Percentiles rank a stretch among this genome's conserved stretches.
Conservation (phyloP, 1,140 invertebrate genomes). For the Penaeus chinensis region DNA sequence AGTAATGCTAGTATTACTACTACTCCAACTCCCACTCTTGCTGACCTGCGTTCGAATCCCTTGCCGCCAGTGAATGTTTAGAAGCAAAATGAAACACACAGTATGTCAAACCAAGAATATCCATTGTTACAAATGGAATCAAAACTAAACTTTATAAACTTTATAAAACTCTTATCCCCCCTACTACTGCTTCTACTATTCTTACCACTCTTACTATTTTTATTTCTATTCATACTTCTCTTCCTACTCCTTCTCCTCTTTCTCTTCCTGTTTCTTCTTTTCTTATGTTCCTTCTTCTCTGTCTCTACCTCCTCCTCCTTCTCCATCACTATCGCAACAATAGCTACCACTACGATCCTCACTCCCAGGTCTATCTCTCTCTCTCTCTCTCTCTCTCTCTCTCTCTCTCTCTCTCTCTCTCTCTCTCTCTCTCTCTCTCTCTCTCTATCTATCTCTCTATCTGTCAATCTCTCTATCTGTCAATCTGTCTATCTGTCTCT, state of each 20-base stretch:
- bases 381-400: background rate
- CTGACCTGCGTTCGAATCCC: too few relatives aligned
- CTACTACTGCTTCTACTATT: background rate
- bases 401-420: constrained; percentile 2
- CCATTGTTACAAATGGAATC: too few relatives aligned
- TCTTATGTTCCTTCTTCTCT: background rate
- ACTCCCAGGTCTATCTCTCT: background rate
- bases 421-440: background rate
- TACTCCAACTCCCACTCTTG: too few relatives aligned
- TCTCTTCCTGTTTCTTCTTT: background rate
- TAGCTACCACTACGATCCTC: too few relatives aligned
- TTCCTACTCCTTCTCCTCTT: background rate
- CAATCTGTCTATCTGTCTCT: background rate
- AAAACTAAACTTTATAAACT: too few relatives aligned
- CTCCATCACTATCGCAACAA: background rate
- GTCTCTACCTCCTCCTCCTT: background rate
- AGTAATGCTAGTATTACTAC: too few relatives aligned
- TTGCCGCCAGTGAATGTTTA: too few relatives aligned
- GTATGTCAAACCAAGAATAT: too few relatives aligned
- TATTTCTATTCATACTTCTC: background rate
- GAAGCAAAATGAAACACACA: too few relatives aligned
- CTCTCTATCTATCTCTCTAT: background rate
- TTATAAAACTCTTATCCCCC: background rate
- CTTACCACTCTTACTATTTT: background rate
- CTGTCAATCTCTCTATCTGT: background rate